A percentile compares a stretch with the other conserved stretches of the same genome.
Conservation (phyloP, 2,888 invertebrate species). For the Cyclophora punctaria region DNA sequence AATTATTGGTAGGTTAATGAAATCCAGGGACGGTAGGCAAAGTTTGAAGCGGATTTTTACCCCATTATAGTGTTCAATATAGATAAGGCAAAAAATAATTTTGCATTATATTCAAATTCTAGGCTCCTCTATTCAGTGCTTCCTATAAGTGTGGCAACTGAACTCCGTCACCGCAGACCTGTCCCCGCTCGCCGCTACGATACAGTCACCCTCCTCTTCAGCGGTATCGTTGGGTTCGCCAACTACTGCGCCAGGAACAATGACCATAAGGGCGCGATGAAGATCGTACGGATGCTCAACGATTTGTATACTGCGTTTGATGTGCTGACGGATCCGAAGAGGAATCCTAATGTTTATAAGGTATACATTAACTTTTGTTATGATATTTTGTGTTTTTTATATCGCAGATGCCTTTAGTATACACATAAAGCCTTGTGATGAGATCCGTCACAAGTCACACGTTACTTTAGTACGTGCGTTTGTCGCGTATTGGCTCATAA, state of each 20-base stretch:
- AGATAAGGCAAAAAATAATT: too few species aligned
- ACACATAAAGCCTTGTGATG: too few species aligned
- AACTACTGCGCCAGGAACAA: conserved; percentile 93
- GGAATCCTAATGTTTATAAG: conserved; percentile 96
- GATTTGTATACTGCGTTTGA: conserved; percentile 95
- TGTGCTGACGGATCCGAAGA: conserved; percentile 92
- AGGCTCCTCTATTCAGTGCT: conserved; percentile 95
- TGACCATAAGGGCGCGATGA: conserved; percentile 95
- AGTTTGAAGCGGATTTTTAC: too few species aligned
- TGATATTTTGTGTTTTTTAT: too few species aligned
- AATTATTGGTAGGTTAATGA: too few species aligned
- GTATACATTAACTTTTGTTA: conserved; percentile 54
- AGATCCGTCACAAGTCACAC: too few species aligned
- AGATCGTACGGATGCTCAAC: conserved; percentile 95
- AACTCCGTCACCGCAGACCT: conserved; percentile 91
- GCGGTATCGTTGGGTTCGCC: conserved; percentile 91
- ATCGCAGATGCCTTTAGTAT: too few species aligned
- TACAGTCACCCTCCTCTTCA: conserved; percentile 93
- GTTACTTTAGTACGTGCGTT: too few species aligned
- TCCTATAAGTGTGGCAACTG: conserved; percentile 95
- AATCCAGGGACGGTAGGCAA: too few species aligned
- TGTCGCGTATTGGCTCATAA: too few species aligned
- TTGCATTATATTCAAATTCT: conserved; percentile 12
- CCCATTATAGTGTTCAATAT: too few species aligned
- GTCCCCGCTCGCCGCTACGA: conserved; percentile 92